Evolutionary conservation across 2,888 invertebrate genomes (phyloP), one percentile per base, ranked within the genome.

Genomic region (Aethes cnicana): DNA sequence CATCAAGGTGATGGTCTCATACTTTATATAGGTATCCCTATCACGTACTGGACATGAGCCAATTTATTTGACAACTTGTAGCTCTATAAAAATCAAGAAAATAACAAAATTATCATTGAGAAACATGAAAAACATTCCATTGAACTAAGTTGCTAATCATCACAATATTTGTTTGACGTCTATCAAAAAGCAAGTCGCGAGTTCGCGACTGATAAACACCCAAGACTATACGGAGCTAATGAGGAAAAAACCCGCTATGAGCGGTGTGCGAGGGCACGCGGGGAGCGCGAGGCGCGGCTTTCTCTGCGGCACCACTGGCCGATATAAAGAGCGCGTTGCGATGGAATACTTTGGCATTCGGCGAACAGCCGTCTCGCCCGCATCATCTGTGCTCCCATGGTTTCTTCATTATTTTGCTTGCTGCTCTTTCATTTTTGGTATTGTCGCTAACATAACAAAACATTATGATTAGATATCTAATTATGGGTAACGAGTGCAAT

Each of bases 181-280:
- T 64, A 68, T 72, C 72, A 64, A 64, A 67, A 74, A 74, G 71
- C 74, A 69, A 77, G 72, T 72, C 69, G 74, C 77, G 72, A 71
- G 72, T 81, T 72, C 69, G 74, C 77, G 72, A 71, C 73, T 81
- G 81, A 84, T 87, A 85, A 84, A 84, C 77, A 80, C n/a, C n/a
- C 71, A 74, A 81, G 77, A 68, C 76, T 76, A 73, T 74, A 80
- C 75, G 76, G 75, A 79, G 77, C 77, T 85, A 85, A 86, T 81
- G 86, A 89, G 89, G 89, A 89, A 89, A 89, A 89, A 88, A 89
- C 88, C 88, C 85, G 82, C 83, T 79, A 79, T 72, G 66, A 77
- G 69, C 69, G 64, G 76, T 73, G 73, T 73, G 73, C 72, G 73
- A 73, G 72, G 75, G 71, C 68, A 59, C 43, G 57, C 52, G 49